Evolutionary conservation across 2,113 vertebrate species (phyloP).

Genomic region (Saccopteryx bilineata): DNA sequence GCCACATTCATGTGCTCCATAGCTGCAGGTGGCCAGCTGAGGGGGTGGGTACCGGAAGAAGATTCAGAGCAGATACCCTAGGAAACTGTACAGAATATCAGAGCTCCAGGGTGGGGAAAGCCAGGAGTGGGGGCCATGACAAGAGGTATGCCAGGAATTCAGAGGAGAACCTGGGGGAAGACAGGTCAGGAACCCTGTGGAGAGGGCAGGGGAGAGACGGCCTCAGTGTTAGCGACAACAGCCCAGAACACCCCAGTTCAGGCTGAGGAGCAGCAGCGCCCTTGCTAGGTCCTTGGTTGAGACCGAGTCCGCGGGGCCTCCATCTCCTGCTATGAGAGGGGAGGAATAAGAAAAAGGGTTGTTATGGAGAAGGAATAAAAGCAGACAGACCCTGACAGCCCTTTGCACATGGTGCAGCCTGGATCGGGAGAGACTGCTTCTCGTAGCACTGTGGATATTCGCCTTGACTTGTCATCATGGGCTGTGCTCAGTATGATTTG

Average conservation of each 20-base stretch:
- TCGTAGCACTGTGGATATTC: rapidly evolving
- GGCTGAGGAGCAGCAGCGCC: rapidly evolving
- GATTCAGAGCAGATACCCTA: not conserved
- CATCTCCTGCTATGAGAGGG: not conserved
- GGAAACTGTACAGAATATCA: not conserved
- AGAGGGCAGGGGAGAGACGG: not conserved
- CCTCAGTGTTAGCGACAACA: not conserved
- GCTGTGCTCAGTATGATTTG: not conserved
- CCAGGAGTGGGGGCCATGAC: not conserved
- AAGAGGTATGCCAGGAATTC: conserved; percentile 69
- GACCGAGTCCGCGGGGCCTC: not conserved
- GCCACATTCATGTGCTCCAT: not conserved
- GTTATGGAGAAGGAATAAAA: not conserved
- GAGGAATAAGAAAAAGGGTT: not conserved
- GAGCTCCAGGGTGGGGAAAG: not conserved
- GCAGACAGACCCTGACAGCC: not conserved
- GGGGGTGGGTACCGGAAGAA: not conserved
- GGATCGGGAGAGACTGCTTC: not conserved
- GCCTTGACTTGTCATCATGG: not conserved
- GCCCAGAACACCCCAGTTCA: not conserved
- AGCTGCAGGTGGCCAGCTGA: not conserved
- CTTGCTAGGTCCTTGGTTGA: not conserved
- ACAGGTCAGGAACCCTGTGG: not conserved
- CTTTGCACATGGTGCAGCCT: not conserved
- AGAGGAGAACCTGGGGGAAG: not conserved